A percentile compares a stretch with the other conserved stretches of the same genome.
phyloP scores from a whole-genome alignment of 2,797 vertebrate species.

The Hydrocynus forskahlii region DNA sequence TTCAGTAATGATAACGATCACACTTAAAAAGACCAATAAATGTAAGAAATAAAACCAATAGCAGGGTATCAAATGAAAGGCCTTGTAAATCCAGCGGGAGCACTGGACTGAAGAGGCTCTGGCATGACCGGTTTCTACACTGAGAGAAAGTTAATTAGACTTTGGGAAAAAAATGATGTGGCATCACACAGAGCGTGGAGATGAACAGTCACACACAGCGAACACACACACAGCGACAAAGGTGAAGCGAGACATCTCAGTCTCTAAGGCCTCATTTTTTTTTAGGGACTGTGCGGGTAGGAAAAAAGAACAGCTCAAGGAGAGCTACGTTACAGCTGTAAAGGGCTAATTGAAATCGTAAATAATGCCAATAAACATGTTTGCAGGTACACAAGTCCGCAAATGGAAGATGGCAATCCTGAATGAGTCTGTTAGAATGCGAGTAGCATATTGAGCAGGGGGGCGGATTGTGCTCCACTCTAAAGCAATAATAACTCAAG shows the following conservation, averaged over 20 bases:
- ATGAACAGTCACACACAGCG: conserved; percentile 57
- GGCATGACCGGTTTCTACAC: conserved; percentile 67
- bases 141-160: conserved; percentile 67
- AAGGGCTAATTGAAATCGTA: conserved; percentile 62
- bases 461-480: conserved; percentile 5
- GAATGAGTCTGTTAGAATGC: conserved; percentile 58
- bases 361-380: conserved; percentile 70
- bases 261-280: conserved; percentile 17
- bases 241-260: conserved; percentile 59
- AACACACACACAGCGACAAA: conserved; percentile 56
- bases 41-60: conserved; percentile 22
- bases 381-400: conserved; percentile 57
- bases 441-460: conserved; percentile 48
- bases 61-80: conserved; percentile 46
- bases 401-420: conserved; percentile 60
- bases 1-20: conserved; percentile 23
- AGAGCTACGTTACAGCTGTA: conserved; percentile 26
- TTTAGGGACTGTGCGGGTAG: conserved; percentile 10
- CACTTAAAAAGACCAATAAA: conserved; percentile 29
- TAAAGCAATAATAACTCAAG: conserved; percentile 37
- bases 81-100: conserved; percentile 27
- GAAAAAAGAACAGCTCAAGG: conserved; percentile 32
- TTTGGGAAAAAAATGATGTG: conserved; percentile 66
- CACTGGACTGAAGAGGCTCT: conserved; percentile 57
- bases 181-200: conserved; percentile 67